phyloP scores from a whole-genome alignment of 2,797 vertebrate genomes.

The Typhlichthys eigenmanni region DNA sequence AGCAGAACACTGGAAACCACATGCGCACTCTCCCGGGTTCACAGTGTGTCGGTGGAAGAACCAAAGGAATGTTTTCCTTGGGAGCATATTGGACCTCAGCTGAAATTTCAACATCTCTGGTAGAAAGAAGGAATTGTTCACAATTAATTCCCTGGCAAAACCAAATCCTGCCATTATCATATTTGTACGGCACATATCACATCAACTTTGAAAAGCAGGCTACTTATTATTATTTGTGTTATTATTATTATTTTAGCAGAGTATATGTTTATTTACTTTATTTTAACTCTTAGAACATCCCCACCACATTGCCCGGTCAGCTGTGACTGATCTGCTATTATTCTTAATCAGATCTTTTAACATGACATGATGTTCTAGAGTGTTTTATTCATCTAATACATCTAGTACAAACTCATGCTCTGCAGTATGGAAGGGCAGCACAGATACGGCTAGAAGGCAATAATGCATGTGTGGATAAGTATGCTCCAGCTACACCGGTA shows the following conservation, averaged over 20 bases:
- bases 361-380: constrained; percentile 47
- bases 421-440: constrained; percentile 2
- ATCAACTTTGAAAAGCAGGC: background rate
- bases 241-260: constrained; percentile 8
- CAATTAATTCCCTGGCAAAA: background rate
- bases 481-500: constrained; percentile 35
- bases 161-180: background rate
- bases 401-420: too few species aligned
- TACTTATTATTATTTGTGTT: background rate
- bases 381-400: too few species aligned
- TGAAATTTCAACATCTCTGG: constrained; percentile 14
- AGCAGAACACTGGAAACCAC: constrained; percentile 74
- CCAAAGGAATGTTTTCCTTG: constrained; percentile 39
- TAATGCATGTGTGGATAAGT: constrained; percentile 46
- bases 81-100: constrained; percentile 34
- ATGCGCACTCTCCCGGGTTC: constrained; percentile 66
- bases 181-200: background rate
- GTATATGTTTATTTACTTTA: constrained; percentile 19
- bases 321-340: constrained; percentile 38
- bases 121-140: background rate
- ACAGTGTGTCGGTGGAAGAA: constrained; percentile 59
- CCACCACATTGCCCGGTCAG: background rate
- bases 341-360: constrained; percentile 51
- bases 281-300: background rate
- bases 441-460: constrained; percentile 40